Evolutionary conservation across 2,113 vertebrate genomes (phyloP).

Genomic region (Ovis canadensis): DNA sequence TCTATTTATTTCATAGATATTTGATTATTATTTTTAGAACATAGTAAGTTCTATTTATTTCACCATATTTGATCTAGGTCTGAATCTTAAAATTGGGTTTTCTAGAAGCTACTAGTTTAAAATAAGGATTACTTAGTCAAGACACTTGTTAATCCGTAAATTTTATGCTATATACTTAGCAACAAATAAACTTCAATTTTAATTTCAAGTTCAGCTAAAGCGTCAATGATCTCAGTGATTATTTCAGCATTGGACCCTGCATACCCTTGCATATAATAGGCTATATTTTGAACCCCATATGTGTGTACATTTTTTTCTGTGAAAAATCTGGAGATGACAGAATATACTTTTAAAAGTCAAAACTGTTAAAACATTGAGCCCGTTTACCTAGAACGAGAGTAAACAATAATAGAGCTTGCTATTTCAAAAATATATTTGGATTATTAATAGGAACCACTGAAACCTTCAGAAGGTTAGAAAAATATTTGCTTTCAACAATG

Average conservation of each 20-base stretch:
- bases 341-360: slow-evolving; percentile 1
- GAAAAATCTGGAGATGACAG: background rate
- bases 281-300: background rate
- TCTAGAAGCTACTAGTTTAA: background rate
- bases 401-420: slow-evolving; percentile 40
- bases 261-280: background rate
- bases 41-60: background rate
- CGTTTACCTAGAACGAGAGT: slow-evolving; percentile 41
- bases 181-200: background rate
- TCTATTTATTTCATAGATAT: background rate
- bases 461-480: slow-evolving; percentile 16
- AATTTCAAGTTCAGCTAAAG: background rate
- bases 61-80: background rate
- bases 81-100: background rate
- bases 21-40: no score
- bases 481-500: background rate
- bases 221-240: background rate
- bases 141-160: background rate
- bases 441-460: slow-evolving; percentile 56
- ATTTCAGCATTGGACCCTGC: background rate
- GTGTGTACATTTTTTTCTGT: background rate
- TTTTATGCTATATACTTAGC: background rate
- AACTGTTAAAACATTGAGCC: slow-evolving; percentile 40
- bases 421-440: slow-evolving; percentile 44
- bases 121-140: background rate